Base-by-base conservation (phyloP, 2,113 vertebrate species). In the Leiothrix lutea region DNA sequence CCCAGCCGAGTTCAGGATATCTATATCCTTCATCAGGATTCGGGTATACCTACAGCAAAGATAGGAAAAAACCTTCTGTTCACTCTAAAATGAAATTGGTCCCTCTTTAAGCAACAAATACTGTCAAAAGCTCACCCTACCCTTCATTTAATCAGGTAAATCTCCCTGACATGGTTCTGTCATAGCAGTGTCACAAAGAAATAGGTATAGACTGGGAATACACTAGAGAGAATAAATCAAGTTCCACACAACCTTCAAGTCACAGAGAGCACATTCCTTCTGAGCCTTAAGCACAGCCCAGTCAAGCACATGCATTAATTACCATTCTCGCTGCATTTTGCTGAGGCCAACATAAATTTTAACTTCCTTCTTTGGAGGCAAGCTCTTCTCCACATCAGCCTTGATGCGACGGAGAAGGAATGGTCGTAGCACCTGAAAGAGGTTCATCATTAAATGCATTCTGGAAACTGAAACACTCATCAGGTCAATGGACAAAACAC, bases 261-360 rank as follows among this genome's bases (percentile, higher is more conserved):
- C 74, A 56, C 21, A 35, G 62, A 65, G 48, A 93, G 47, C 66
- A 51, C 42, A 7, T 15, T 74, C 28, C 36, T 80, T 35, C 45
- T 20, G 9, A 80, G 45, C 60, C 14, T 80, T 28, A 74, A 53
- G 26, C 51, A 66, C 36, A 70, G 45, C 62, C 36, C 14, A 69
- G 28, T 5, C 15, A 51, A 48, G 5, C 12, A n/a, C 1, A 1
- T 14, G 22, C 16, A 77, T 33, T 70, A n/a, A 66, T 97, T 97
- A 99, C 99, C 99, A 99, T 97, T 99, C 99, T 95, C 99, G 98
- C 42, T 99, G 99, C 99, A 99, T 99, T 97, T 99, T 99, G 97
- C 99, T 99, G 75, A 99, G 98, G 56, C 99, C 99, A 54, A 99
- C 98, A 18, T 99, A 99, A 93, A 99, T 99, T 98, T 99, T 99